These are phyloP conservation scores for Chlorocebus sabaeus DNA, from an alignment of 2,113 vertebrate species.

Conservation along the genomic window DNA sequence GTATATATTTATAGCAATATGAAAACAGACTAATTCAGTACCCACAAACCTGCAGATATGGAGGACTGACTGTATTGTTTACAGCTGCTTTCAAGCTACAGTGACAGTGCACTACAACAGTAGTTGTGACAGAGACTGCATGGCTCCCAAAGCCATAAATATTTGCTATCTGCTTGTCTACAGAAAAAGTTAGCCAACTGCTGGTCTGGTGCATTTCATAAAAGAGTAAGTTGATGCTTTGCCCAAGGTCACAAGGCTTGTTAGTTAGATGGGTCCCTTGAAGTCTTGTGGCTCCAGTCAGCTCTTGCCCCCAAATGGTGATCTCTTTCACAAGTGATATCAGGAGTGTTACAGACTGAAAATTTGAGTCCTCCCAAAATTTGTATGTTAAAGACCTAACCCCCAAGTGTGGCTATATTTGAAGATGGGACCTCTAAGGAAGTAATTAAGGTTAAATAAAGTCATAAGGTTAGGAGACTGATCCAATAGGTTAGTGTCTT, in stretches of 20 bases:
- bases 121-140: not conserved
- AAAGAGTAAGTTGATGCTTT: not conserved
- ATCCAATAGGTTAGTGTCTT: not conserved
- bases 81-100: not conserved
- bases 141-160: not conserved
- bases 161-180: not conserved
- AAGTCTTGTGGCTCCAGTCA: not conserved
- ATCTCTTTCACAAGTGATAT: not conserved
- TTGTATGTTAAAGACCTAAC: not conserved
- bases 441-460: not conserved
- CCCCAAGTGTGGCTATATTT: not conserved
- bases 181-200: not conserved
- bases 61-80: not conserved
- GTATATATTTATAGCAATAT: too few relatives aligned
- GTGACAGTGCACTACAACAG: not conserved
- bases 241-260: not conserved
- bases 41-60: not conserved
- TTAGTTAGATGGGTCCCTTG: not conserved
- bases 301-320: not conserved
- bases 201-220: too few relatives aligned
- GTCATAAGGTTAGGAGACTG: not conserved
- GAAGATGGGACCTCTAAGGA: not conserved
- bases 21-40: too few relatives aligned
- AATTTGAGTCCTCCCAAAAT: not conserved
- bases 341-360: not conserved